Base-by-base conservation (phyloP, 1,140 invertebrate species). In the Heliconius hermathena region DNA sequence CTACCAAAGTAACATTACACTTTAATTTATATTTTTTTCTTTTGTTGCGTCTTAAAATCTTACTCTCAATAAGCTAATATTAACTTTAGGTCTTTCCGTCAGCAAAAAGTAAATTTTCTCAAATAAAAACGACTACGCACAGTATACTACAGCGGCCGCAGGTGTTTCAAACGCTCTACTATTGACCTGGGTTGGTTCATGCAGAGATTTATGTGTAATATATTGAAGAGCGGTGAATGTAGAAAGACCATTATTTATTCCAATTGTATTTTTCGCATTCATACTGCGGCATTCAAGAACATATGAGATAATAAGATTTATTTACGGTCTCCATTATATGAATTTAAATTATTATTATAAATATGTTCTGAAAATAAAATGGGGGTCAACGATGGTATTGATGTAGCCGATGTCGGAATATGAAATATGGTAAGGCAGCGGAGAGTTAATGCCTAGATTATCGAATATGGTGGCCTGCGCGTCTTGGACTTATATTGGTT, bases 161-260 rank as follows among this genome's bases (percentile, higher is more conserved):
- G 71, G 71, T 41, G 71, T 72, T 41, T 72, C 20, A 41, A 72
- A 72, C 71, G 71, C 36, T 72, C 71, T 72, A 36, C 71, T 72
- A 72, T 72, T 72, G 71, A 72, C 71, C 71, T 18, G 36, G 33
- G 33, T 36, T 41, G 33, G 36, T 41, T 72, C 71, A 41, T 38
- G 71, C 71, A 72, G 33, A n/a, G 71, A 72, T 72, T 72, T 72
- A 72, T 72, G 36, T 72, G n/a, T 72, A 72, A 38, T 72, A 72
- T 72, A 72, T 72, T 72, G 36, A 72, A 72, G 71, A 72, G 71
- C 60, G 22, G 60, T 38, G 71, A 38, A 72, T 41, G 71, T 72
- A 38, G 71, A 72, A 22, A 66, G 60, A 72, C 71, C 20, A 72
- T 72, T 72, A 72, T 72, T 72, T 72, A 72, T 72, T 72, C 20